Evolutionary conservation across 2,113 vertebrate genomes (phyloP), one percentile per base, ranked within the genome.

Genomic region (Spizaetus ornatus): DNA sequence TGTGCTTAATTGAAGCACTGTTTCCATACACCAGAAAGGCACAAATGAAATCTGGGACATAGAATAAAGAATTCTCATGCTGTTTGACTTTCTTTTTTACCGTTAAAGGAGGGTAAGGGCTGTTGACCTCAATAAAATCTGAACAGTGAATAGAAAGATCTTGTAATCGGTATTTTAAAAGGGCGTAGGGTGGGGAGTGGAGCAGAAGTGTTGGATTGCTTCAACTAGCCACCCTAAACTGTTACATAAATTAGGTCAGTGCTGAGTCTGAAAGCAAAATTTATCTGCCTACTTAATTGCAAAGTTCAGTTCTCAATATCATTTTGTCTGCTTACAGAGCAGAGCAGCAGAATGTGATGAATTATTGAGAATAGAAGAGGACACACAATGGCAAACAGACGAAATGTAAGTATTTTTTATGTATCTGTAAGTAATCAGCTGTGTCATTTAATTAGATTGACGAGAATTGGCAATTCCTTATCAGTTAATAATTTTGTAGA

Each of bases 311-410:
- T 96, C 93, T 97, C 78, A 67, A 55, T 82, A 59, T 61, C 53
- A 2, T 0, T 90, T 50, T 96, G 61, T 85, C 83, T 97, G 34
- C 94, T 59, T 82, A 43, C 96, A 99, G 99, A 98, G 98, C 76
- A 98, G 98, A 95, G 90, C 98, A 52, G 98, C 98, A 45, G 98
- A 98, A 91, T 99, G 99, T 76, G 98, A 99, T 91, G 99, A 99
- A 84, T 98, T 99, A 4, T 84, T 99, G 82, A 98, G 99, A 97
- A 99, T 99, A 98, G 99, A 99, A 96, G 99, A 99, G 97, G 99
- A 99, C 47, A 21, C 96, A 0, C 98, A 98, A 95, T 99, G 99
- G 99, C 96, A 95, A 22, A 69, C 98, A 3, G 98, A 98, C 26
- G 98, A 98, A 90, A 97, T 96, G 99, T 99, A 94, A 98, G 98